phyloP scores from a whole-genome alignment of 92 coral and sea anemone genomes.

The Desmophyllum pertusum region DNA sequence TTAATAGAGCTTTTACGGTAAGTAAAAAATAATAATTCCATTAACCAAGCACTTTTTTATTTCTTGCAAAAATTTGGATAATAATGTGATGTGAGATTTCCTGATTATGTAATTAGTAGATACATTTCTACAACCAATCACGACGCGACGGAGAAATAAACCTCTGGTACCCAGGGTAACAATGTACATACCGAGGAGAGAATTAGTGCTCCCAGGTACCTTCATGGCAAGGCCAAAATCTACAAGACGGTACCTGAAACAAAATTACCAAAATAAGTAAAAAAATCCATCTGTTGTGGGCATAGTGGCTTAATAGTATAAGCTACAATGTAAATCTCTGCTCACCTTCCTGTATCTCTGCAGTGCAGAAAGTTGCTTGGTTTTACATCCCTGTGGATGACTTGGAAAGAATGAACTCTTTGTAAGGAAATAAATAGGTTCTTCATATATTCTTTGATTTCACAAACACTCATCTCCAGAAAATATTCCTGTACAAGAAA shows the following conservation, averaged over 20 bases:
- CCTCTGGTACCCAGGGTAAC: no score
- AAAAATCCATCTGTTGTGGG: no score
- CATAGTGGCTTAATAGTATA: no score
- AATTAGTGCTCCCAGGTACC: conserved; percentile 79
- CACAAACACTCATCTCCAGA: conserved; percentile 86
- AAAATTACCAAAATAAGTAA: background rate
- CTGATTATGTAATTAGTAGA: background rate
- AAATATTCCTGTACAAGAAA: conserved; percentile 75
- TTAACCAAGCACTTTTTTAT: no score
- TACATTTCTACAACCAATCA: background rate
- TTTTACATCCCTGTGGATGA: conserved; percentile 95
- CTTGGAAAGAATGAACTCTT: conserved; percentile 85
- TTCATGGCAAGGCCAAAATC: conserved; percentile 99
- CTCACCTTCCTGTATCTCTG: conserved; percentile 78
- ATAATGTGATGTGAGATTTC: background rate
- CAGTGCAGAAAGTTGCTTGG: conserved; percentile 96
- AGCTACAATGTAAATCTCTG: no score
- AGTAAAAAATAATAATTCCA: no score
- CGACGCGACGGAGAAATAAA: background rate
- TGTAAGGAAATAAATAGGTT: conserved; percentile 92
- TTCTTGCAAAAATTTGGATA: no score
- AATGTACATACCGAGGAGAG: conserved; percentile 70
- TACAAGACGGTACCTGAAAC: conserved; percentile 80
- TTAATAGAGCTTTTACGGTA: no score
- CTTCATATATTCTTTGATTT: conserved; percentile 90